Conservation (phyloP, 2,113 vertebrate genomes). For the Labeo rohita region DNA sequence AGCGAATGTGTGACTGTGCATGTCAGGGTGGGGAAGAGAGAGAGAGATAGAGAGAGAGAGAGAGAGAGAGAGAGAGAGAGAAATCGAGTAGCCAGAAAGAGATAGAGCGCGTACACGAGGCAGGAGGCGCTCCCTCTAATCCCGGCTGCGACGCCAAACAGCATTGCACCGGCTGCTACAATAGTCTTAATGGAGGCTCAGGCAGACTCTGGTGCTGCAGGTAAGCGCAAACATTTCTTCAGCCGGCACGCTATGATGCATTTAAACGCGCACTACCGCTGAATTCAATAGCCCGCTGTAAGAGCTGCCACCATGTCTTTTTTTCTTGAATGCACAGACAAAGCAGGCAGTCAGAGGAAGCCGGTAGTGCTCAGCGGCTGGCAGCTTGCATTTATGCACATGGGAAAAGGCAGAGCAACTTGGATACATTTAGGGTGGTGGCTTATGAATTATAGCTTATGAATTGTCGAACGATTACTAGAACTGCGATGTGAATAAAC, state of each 20-base stretch:
- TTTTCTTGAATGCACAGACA: conserved; percentile 19
- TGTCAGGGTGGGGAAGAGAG: conserved; percentile 31
- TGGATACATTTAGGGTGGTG: background rate
- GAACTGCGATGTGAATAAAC: background rate
- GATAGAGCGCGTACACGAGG: conserved; percentile 23
- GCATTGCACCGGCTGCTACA: conserved; percentile 45
- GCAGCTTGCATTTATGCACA: conserved; percentile 35
- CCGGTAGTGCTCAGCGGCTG: conserved; percentile 22
- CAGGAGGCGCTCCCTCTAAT: conserved; percentile 45
- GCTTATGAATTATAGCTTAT: background rate
- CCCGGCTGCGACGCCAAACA: conserved; percentile 40
- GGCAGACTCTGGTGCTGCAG: conserved; percentile 56
- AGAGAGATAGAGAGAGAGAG: conserved; percentile 17
- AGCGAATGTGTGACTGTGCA: conserved; percentile 50
- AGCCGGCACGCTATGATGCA: conserved; percentile 21
- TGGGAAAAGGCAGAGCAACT: background rate
- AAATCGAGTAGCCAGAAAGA: conserved; percentile 22
- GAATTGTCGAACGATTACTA: background rate
- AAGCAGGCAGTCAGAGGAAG: conserved; percentile 33
- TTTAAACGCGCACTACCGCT: conserved; percentile 9
- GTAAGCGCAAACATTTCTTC: conserved; percentile 53
- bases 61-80: conserved; percentile 1
- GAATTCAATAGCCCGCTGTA: background rate
- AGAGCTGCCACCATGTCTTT: background rate
- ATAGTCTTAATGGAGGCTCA: conserved; percentile 59